A percentile compares a stretch with the other conserved stretches of the same genome.
Evolutionary conservation across 2,113 vertebrate genomes (phyloP).

Genomic region (Corythaeola cristata): DNA sequence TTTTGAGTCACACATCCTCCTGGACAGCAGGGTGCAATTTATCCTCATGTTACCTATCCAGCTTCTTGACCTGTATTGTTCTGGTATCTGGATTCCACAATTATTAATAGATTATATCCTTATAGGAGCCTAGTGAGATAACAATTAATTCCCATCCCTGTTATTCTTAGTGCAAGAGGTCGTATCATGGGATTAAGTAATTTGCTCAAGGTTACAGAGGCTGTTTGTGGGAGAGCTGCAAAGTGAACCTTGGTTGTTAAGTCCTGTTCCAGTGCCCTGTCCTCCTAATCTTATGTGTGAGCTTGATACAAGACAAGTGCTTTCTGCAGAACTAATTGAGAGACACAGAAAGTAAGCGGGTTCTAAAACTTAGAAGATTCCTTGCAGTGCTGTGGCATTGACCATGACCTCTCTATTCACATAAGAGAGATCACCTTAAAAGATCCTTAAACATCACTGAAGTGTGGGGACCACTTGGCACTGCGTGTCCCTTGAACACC

Average conservation of each 20-base stretch:
- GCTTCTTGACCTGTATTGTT: background rate
- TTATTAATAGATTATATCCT: background rate
- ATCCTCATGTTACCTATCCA: background rate
- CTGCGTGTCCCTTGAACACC: background rate
- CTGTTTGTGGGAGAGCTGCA: background rate
- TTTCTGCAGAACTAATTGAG: background rate
- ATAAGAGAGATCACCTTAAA: background rate
- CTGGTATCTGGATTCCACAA: background rate
- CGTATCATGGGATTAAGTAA: background rate
- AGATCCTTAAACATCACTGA: background rate
- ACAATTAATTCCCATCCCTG: background rate
- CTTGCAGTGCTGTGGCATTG: background rate
- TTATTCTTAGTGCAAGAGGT: background rate
- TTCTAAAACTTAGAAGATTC: background rate
- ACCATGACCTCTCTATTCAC: background rate
- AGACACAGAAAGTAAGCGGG: background rate
- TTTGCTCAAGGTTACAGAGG: background rate
- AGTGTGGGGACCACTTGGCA: background rate
- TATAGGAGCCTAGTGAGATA: background rate
- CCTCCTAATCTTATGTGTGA: background rate
- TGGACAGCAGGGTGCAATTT: background rate
- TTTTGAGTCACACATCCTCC: background rate
- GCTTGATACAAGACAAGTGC: background rate
- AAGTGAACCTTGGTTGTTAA: background rate
- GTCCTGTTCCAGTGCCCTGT: background rate